Conservation (phyloP, 2,888 invertebrate species). For the Platycheirus albimanus region DNA sequence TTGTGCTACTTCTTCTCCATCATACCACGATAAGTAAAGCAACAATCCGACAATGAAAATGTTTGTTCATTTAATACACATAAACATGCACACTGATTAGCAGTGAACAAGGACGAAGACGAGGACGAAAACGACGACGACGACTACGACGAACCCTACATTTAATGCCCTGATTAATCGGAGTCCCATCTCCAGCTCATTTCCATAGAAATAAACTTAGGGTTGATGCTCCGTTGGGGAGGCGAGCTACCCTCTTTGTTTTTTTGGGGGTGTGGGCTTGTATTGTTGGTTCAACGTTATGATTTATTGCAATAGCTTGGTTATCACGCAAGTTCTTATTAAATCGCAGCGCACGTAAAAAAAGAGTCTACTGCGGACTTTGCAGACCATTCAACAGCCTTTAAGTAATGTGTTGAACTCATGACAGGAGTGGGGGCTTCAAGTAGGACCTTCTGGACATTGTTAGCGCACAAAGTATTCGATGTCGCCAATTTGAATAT, state of each 20-base stretch:
- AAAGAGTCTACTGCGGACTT: background rate
- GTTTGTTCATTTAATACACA: slow-evolving; percentile 62
- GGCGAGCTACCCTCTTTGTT: background rate
- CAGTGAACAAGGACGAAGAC: slow-evolving; percentile 22
- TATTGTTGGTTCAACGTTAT: slow-evolving; percentile 35
- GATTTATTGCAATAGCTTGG: slow-evolving; percentile 50
- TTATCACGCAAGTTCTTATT: slow-evolving; percentile 59
- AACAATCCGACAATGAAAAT: slow-evolving; percentile 55
- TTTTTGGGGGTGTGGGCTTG: slow-evolving; percentile 35
- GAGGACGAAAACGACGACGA: slow-evolving; percentile 15
- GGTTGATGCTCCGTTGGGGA: slow-evolving; percentile 8
- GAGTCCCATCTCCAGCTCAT: slow-evolving; percentile 50
- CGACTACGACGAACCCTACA: slow-evolving; percentile 35
- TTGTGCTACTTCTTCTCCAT: slow-evolving; percentile 6
- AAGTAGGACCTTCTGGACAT: background rate
- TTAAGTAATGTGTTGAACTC: slow-evolving; percentile 45
- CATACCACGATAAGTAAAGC: background rate
- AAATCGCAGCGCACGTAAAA: slow-evolving; percentile 26
- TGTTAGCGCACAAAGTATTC: background rate
- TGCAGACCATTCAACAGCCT: slow-evolving; percentile 21
- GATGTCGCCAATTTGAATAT: slow-evolving; percentile 1
- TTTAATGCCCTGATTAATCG: slow-evolving; percentile 70
- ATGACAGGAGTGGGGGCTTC: slow-evolving; percentile 7
- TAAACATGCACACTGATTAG: slow-evolving; percentile 70
- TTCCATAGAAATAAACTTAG: slow-evolving; percentile 39